Evolutionary conservation across 2,113 vertebrate genomes (phyloP), one percentile per base, ranked within the genome.

Genomic region (Melanostigma gelatinosum): DNA sequence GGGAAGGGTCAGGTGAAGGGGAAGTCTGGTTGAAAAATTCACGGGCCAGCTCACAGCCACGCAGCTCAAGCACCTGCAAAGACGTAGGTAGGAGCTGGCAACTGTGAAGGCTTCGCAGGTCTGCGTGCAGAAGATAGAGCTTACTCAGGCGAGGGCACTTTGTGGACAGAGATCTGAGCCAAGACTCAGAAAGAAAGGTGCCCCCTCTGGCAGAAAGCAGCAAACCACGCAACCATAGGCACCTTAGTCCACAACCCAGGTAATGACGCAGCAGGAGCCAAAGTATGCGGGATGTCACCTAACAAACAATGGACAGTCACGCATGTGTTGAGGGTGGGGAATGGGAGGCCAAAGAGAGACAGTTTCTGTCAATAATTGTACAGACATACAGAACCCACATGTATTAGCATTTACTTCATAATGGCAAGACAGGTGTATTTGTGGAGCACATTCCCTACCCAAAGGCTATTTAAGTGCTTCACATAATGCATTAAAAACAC

Each of bases 221-320:
- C 87, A 95, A 87, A 42, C 95, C 95, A 7, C 93, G 93, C 82
- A 95, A 84, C 11, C 91, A 89, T 34, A 96, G 89, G 67, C 77
- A 91, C 61, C 94, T 85, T 44, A 95, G 87, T 36, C 95, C 95
- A 34, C 91, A 93, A 57, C 95, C 95, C 54, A 96, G 86, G 87
- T 94, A 95, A 84, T 94, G 95, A 66, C 95, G 93, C 70, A 95
- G 83, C 57, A 96, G 79, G 58, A 91, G 77, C 95, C 95, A 96
- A 32, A 96, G 94, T 65, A 94, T 91, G 40, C 94, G 94, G 16
- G 93, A 94, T 2, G 93, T 93, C 89, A 95, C 92, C 95, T 96
- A 77, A 79, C 69, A 88, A 62, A 87, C 22, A 72, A 73, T 32
- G 75, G 55, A 74, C 36, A 79, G 66, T 38, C 58, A 34, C 60